These are phyloP conservation scores for Acronicta psi DNA, from an alignment of 2,888 invertebrate species.

Conservation along the genomic window DNA sequence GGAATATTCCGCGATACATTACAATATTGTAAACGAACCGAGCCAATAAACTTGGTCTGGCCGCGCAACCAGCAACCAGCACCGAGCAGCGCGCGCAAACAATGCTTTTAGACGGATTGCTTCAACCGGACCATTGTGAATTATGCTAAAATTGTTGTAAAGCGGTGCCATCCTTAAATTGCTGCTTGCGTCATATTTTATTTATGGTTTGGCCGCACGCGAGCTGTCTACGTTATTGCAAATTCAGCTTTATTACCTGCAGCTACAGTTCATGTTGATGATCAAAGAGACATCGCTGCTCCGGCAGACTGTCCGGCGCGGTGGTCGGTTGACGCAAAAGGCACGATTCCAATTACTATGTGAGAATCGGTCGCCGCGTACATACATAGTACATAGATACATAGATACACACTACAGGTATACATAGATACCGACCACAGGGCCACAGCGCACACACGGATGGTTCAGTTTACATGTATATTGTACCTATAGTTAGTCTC, in stretches of 20 bases:
- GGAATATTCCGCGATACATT: conserved; percentile 9
- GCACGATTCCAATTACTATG: conserved; percentile 64
- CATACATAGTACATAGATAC: neutral
- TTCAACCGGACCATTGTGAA: conserved; percentile 8
- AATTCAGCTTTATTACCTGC: conserved; percentile 11
- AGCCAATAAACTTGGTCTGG: conserved; percentile 5
- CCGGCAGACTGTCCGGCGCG: conserved; percentile 44
- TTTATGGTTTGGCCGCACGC: conserved; percentile 46
- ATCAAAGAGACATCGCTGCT: neutral
- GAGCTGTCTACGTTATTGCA: conserved; percentile 1
- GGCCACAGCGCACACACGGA: neutral
- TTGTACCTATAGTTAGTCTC: too few species aligned
- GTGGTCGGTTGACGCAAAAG: conserved; percentile 54
- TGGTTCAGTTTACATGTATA: neutral
- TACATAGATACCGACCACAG: neutral
- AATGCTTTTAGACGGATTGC: conserved; percentile 22
- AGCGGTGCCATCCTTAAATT: conserved; percentile 58
- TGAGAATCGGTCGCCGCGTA: conserved; percentile 8
- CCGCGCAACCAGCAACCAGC: conserved; percentile 19
- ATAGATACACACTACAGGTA: neutral
- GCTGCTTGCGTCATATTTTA: conserved; percentile 59
- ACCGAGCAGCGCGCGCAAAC: conserved; percentile 1
- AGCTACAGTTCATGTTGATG: conserved; percentile 6
- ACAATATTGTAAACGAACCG: neutral
- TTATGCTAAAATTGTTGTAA: conserved; percentile 48